Base-by-base conservation (phyloP, 37 sponge, comb jelly and placozoan genomes). In the Beroe ovata region DNA sequence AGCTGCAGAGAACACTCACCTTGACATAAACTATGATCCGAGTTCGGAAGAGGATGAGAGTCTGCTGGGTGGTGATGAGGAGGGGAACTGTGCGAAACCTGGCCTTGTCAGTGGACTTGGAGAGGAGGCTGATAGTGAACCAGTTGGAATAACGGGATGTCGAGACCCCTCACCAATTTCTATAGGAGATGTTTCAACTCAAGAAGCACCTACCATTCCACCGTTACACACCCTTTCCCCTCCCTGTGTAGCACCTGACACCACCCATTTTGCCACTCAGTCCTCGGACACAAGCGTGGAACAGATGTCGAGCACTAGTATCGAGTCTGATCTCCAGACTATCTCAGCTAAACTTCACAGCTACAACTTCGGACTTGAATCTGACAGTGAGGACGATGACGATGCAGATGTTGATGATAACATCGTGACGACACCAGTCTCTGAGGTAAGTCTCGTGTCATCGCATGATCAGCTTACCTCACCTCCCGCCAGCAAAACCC, bases 321-420 rank as follows among this genome's bases (percentile, higher is more conserved):
- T 33, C 36, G 36, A 66, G 2, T 14, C 30, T 19, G 69, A 66
- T 8, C 36, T 66, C 16, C 69, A 66, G 36, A 1, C 29, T 2
- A 66, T 66, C 1, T 66, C 69, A 3, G 25, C 69, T 32, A 66
- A 66, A 32, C 69, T 66, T 37, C 29, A 37, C 36, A 66, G 6
- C 35, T 66, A 66, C 69, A 66, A 66, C 69, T 66, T 66, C 30
- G 69, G 69, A 6, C 25, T 66, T 1, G 32, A 66, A 37, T 66
- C 35, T 30, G 69, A 66, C 35, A 37, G 34, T 18, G 34, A 37
- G 29, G 69, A 66, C 16, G 69, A 66, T 32, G 69, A 66, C 18
- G 69, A 66, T 14, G 69, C 29, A 11, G 63, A 62, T 21, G 63
- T n/a, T 28, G 63, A 62, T 4, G 18, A 58, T 11, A 18, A 58